Conservation (phyloP, 2,797 vertebrate genomes). For the Petrocephalus sullivani region DNA sequence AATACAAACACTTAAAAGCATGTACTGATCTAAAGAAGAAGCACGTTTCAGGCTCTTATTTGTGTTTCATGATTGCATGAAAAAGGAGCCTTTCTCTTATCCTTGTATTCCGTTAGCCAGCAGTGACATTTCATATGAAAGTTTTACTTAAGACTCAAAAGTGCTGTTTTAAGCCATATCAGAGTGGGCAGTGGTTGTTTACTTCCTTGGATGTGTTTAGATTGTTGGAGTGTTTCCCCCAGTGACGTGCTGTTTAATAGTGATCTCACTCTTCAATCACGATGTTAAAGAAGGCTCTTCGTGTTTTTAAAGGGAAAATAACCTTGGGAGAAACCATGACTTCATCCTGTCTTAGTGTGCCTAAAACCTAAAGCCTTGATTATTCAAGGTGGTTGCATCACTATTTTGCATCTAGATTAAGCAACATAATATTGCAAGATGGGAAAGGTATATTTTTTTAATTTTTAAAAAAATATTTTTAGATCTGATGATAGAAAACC, state of each 20-base stretch:
- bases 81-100: background rate
- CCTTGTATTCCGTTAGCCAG: background rate
- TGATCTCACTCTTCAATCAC: slow-evolving; percentile 38
- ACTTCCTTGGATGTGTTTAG: slow-evolving; percentile 27
- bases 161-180: background rate
- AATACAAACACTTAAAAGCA: background rate
- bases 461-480: background rate
- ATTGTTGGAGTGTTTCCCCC: slow-evolving; percentile 19
- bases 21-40: background rate
- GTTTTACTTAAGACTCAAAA: background rate
- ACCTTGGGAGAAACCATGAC: slow-evolving; percentile 32
- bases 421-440: background rate
- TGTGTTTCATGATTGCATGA: background rate
- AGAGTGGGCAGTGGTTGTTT: slow-evolving; percentile 17
- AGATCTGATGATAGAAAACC: background rate
- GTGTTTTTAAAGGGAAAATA: background rate
- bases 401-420: slow-evolving; percentile 6
- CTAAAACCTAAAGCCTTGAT: background rate
- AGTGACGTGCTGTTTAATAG: background rate
- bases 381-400: background rate
- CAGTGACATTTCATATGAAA: background rate
- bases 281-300: background rate
- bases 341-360: slow-evolving; percentile 29
- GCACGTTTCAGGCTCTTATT: background rate
- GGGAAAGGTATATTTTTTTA: background rate